phyloP scores from a whole-genome alignment of 2,113 vertebrate genomes.

The Caracal caracal region DNA sequence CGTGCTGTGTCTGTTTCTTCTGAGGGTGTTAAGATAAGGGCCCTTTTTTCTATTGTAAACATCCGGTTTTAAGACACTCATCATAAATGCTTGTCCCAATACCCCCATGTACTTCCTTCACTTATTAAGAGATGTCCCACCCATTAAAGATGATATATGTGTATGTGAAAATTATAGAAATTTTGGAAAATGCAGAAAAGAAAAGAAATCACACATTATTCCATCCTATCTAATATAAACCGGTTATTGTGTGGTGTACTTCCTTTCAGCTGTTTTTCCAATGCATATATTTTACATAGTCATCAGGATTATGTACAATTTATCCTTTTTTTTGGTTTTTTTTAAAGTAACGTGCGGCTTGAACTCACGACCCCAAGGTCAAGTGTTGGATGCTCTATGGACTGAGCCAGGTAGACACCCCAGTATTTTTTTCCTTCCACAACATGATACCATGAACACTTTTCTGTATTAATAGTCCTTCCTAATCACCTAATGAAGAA shows the following conservation, averaged over 20 bases:
- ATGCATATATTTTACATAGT: neutral
- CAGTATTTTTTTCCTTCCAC: neutral
- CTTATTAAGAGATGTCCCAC: neutral
- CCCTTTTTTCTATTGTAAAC: neutral
- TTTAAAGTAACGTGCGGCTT: neutral
- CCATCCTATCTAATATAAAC: neutral
- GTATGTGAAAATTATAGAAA: neutral
- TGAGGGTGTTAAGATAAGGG: neutral
- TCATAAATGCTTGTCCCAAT: neutral
- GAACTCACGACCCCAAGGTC: neutral
- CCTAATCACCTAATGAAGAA: neutral
- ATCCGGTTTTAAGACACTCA: neutral
- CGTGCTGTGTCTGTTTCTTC: neutral
- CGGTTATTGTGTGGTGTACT: neutral
- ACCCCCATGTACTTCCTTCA: neutral
- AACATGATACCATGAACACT: neutral
- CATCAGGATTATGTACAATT: neutral
- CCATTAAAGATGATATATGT: neutral
- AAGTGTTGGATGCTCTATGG: neutral
- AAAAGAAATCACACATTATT: slow-evolving; percentile 7
- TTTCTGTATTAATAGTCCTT: neutral
- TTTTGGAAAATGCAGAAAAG: slow-evolving; percentile 12
- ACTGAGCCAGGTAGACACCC: neutral
- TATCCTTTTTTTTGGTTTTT: neutral
- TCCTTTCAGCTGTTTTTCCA: neutral